Percentiles rank a stretch among this genome's conserved stretches.
These are phyloP conservation scores for Strix aluco DNA, from an alignment of 2,113 vertebrate species.

Conservation along the genomic window DNA sequence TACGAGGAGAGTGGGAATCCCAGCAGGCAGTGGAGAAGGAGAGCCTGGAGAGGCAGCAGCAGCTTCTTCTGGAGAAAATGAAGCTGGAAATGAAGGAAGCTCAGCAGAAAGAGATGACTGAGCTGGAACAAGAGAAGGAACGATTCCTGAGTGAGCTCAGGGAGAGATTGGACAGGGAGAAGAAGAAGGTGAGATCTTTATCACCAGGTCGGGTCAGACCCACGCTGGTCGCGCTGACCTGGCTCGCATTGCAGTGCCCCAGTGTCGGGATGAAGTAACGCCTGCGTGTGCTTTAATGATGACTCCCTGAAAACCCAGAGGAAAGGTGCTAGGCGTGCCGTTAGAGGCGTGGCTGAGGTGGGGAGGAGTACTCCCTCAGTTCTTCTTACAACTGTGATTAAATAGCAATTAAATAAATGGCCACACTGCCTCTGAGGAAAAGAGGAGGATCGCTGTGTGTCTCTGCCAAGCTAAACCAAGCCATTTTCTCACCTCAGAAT, in stretches of 20 bases:
- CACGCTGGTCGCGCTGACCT: accelerated
- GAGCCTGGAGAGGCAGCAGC: conserved; percentile 70
- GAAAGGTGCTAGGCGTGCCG: background rate
- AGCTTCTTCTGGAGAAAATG: conserved; percentile 58
- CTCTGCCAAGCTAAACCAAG: background rate
- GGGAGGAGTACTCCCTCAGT: background rate
- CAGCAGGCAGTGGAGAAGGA: conserved; percentile 49
- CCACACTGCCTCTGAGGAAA: background rate
- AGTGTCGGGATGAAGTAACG: no score
- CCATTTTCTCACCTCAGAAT: background rate
- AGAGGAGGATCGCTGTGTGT: background rate
- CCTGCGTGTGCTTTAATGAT: background rate
- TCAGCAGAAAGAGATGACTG: conserved; percentile 45
- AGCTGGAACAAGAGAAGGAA: conserved; percentile 71
- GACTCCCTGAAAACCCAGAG: accelerated
- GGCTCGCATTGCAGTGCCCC: accelerated
- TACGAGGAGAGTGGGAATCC: conserved; percentile 67
- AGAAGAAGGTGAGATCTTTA: conserved; percentile 72
- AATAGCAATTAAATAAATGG: background rate
- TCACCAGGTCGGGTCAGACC: background rate
- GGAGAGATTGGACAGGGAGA: conserved; percentile 58
- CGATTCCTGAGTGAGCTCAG: conserved; percentile 69
- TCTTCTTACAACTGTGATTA: background rate
- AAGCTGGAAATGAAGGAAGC: conserved; percentile 73
- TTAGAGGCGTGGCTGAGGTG: background rate